phyloP scores from a whole-genome alignment of 2,888 invertebrate species.

The Nephrotoma flavescens region DNA sequence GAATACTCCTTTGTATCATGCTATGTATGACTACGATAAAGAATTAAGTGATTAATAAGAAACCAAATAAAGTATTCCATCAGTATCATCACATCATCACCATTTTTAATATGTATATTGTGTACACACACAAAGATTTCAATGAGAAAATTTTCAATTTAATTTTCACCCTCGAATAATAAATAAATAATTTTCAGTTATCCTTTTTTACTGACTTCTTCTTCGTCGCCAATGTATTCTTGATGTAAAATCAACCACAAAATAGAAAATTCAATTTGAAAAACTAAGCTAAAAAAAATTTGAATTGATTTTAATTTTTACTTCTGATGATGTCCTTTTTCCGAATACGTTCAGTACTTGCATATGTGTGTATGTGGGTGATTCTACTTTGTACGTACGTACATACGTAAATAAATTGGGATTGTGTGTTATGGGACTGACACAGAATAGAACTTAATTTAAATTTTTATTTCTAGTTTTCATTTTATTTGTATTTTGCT shows the following conservation, averaged over 20 bases:
- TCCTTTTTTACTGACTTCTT: neutral
- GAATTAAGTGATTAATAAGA: neutral
- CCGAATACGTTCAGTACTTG: neutral
- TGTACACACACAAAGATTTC: neutral
- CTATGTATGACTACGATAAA: neutral
- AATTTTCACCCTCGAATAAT: neutral
- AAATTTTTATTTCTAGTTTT: neutral
- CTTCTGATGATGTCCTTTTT: neutral
- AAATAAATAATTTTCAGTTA: neutral
- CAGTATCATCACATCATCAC: neutral
- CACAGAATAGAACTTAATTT: neutral
- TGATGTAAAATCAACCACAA: neutral
- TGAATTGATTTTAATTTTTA: neutral
- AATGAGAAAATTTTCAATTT: neutral
- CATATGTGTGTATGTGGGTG: neutral
- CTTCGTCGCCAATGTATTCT: neutral
- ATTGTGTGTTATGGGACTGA: neutral
- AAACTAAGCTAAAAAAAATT: neutral
- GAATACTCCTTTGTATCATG: too few species aligned
- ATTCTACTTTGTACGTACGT: neutral
- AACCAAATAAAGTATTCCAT: neutral
- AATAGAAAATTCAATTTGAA: neutral
- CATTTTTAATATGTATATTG: neutral
- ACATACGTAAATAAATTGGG: neutral
- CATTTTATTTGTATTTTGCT: neutral